Evolutionary conservation across 2,888 invertebrate genomes (phyloP).

Genomic region (Macaria notata): DNA sequence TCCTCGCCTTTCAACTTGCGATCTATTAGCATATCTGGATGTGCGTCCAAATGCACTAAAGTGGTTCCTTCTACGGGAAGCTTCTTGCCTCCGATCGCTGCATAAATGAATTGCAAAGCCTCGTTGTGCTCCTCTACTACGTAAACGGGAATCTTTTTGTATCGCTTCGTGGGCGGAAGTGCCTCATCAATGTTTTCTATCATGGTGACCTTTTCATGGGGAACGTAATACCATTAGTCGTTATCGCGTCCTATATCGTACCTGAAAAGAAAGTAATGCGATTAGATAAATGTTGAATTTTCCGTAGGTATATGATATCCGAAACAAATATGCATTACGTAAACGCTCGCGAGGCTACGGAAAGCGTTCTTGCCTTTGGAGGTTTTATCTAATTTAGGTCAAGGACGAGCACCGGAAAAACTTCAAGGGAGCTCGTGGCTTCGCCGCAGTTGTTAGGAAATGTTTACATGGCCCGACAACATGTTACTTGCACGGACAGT

Average conservation of each 20-base stretch:
- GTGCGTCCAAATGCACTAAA: conserved; percentile 94
- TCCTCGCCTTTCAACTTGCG: conserved; percentile 88
- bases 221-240: neutral
- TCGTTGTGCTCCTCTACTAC: conserved; percentile 92
- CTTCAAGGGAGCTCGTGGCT: conserved; percentile 43
- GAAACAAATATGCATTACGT: conserved; percentile 8
- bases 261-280: conserved; percentile 13
- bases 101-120: conserved; percentile 89
- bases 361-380: conserved; percentile 37
- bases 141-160: conserved; percentile 87
- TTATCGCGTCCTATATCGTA: conserved; percentile 1
- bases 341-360: conserved; percentile 12
- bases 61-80: conserved; percentile 89
- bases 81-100: conserved; percentile 90
- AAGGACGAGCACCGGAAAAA: conserved; percentile 54
- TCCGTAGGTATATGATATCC: neutral
- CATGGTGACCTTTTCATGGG: conserved; percentile 32
- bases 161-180: conserved; percentile 63
- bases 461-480: conserved; percentile 40
- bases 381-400: conserved; percentile 52
- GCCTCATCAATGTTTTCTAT: conserved; percentile 32
- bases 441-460: conserved; percentile 52
- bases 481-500: conserved; percentile 35
- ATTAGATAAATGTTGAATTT: conserved; percentile 5
- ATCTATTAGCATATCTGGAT: conserved; percentile 95